A percentile compares a stretch with the other conserved stretches of the same genome.
These are phyloP conservation scores for Magallana angulata DNA, from an alignment of 1,140 invertebrate genomes.

Conservation along the genomic window DNA sequence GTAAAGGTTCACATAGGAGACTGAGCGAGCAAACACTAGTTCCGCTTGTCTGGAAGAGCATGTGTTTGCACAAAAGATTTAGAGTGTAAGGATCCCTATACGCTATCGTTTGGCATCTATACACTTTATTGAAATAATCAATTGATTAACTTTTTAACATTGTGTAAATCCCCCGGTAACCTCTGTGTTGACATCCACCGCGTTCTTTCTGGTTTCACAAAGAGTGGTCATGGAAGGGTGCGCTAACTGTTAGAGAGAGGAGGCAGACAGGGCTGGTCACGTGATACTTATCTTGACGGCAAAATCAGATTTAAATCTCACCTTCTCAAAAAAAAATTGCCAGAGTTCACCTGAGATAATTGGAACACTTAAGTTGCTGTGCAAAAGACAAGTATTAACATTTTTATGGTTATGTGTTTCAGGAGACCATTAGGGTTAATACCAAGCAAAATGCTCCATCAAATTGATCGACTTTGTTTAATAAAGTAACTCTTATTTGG, in stretches of 20 bases:
- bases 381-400: neutral
- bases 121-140: slow-evolving; percentile 31
- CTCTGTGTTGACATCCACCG: neutral
- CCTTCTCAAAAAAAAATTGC: neutral
- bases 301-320: slow-evolving; percentile 31
- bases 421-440: no score
- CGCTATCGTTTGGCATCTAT: slow-evolving; percentile 23
- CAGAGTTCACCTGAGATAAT: slow-evolving; percentile 26
- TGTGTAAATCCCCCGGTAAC: slow-evolving; percentile 29
- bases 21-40: neutral
- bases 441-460: no score
- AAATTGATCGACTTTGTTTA: no score
- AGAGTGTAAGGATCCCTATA: neutral
- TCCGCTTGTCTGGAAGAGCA: slow-evolving; percentile 8
- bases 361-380: neutral
- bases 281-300: neutral
- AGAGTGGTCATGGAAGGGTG: neutral
- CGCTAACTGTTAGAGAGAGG: neutral
- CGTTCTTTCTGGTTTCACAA: neutral
- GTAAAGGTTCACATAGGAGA: slow-evolving; percentile 21
- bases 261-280: neutral
- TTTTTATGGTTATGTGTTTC: no score
- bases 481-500: no score
- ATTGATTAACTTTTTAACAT: slow-evolving; percentile 36
- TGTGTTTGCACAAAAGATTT: slow-evolving; percentile 18